Percentiles rank a stretch among this genome's conserved stretches.
These are phyloP conservation scores for Vanessa atalanta DNA, from an alignment of 1,140 invertebrate species.

Conservation along the genomic window DNA sequence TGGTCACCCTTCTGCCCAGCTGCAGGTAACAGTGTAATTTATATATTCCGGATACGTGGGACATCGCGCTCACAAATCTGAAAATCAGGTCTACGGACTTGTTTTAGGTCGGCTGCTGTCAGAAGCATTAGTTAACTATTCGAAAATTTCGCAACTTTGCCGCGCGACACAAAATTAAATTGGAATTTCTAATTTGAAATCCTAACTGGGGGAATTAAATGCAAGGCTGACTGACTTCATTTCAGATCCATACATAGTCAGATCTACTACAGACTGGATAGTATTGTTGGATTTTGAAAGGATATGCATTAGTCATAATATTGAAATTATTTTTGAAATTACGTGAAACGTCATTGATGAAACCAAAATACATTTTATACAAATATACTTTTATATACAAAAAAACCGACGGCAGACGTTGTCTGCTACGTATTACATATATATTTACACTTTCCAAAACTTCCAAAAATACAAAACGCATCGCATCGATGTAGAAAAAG, in stretches of 20 bases:
- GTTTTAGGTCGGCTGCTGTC: neutral
- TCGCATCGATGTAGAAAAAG: no score
- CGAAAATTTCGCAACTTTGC: neutral
- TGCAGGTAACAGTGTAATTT: slow-evolving; percentile 8
- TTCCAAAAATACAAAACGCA: no score
- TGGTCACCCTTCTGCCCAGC: neutral
- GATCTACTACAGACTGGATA: no score
- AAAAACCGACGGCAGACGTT: no score
- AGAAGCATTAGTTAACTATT: neutral
- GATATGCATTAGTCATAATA: no score
- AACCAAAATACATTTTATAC: no score
- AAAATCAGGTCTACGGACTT: slow-evolving; percentile 2
- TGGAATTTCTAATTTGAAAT: slow-evolving; percentile 10
- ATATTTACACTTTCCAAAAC: no score
- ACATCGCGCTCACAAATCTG: neutral
- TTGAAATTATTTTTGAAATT: no score
- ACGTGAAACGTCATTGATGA: no score
- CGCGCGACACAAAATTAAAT: neutral
- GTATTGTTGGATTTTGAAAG: no score
- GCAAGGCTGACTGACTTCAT: neutral
- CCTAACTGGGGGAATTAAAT: neutral
- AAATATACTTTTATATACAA: no score
- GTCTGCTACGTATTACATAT: no score
- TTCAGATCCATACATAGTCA: neutral
- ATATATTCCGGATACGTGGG: slow-evolving; percentile 6